phyloP scores from a whole-genome alignment of 2,888 invertebrate genomes.

The Heliconius charithonia region DNA sequence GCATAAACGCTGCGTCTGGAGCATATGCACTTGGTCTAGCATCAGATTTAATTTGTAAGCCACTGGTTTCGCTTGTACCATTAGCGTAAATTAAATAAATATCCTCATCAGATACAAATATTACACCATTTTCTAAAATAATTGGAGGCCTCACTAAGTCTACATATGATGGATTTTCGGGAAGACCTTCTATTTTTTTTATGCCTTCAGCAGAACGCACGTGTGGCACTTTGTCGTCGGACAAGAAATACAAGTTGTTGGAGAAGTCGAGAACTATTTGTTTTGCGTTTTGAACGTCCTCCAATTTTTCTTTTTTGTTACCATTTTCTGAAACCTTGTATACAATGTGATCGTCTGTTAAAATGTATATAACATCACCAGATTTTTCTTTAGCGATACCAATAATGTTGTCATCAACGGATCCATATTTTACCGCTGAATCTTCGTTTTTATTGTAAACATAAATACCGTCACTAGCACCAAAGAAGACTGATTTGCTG shows the following conservation, averaged over 20 bases:
- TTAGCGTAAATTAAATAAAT: background rate
- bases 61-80: constrained; percentile 49
- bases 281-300: constrained; percentile 49
- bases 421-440: background rate
- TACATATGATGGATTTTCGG: constrained; percentile 52
- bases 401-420: background rate
- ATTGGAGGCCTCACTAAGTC: constrained; percentile 62
- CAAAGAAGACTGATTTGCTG: constrained; percentile 57
- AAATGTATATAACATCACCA: background rate
- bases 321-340: background rate
- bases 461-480: constrained; percentile 64
- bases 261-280: background rate
- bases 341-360: background rate
- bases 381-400: background rate
- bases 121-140: constrained; percentile 56
- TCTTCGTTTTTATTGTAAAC: constrained; percentile 50
- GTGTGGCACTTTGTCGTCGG: background rate
- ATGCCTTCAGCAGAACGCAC: background rate
- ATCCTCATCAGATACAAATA: background rate
- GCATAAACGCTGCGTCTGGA: constrained; percentile 60
- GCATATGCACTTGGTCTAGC: constrained; percentile 62
- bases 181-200: constrained; percentile 59
- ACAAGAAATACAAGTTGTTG: background rate
- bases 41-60: constrained; percentile 52
- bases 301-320: constrained; percentile 45